phyloP scores from a whole-genome alignment of 2,888 invertebrate genomes.

The Eueremaeus valkanovi region DNA sequence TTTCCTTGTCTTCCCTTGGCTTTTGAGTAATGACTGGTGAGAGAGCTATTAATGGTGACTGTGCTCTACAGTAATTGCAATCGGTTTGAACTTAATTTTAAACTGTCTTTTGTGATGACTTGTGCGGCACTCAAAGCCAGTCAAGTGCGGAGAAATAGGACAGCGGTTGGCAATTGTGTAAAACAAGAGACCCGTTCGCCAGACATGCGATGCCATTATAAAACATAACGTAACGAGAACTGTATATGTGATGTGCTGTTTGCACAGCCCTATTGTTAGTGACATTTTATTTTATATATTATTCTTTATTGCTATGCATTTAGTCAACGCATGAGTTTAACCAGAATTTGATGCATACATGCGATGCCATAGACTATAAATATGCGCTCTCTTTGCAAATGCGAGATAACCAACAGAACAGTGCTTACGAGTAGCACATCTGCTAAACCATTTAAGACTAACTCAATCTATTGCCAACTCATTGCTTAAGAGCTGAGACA shows the following conservation, averaged over 20 bases:
- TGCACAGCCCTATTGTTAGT: constrained; percentile 26
- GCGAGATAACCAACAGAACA: neutral
- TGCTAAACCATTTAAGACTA: constrained; percentile 23
- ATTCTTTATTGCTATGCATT: neutral
- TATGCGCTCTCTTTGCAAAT: constrained; percentile 14
- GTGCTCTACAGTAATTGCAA: neutral
- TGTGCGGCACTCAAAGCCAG: neutral
- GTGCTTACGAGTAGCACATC: constrained; percentile 10
- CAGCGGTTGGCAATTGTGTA: constrained; percentile 29
- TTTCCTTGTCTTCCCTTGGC: neutral
- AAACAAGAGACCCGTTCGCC: neutral
- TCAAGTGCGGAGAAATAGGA: constrained; percentile 15
- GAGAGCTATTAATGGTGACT: neutral
- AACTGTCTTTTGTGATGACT: constrained; percentile 19
- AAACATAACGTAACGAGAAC: neutral
- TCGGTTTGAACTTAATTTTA: constrained; percentile 13
- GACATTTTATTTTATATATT: constrained; percentile 21
- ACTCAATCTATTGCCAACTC: constrained; percentile 17
- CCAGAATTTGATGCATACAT: constrained; percentile 8
- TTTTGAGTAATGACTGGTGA: neutral
- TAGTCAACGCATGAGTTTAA: constrained; percentile 2
- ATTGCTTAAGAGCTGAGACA: constrained; percentile 4
- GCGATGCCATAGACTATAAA: neutral
- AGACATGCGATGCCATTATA: constrained; percentile 9
- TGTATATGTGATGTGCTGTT: neutral